Percentiles rank a stretch among this genome's conserved stretches.
Conservation (phyloP, 1,140 invertebrate genomes). For the Drusus annulatus region DNA sequence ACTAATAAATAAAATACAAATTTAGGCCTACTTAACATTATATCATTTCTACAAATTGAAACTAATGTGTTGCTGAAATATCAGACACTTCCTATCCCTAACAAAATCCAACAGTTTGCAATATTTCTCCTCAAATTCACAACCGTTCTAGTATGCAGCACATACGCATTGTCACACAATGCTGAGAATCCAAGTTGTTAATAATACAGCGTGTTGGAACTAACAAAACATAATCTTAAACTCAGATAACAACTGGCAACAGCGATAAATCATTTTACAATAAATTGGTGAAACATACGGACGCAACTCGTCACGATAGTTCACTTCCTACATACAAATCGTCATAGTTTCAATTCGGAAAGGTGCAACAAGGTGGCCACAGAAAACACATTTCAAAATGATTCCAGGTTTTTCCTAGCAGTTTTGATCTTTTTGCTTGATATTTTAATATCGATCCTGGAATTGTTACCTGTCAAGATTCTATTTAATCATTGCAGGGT, state of each 20-base stretch:
- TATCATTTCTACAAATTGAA: slow-evolving; percentile 50
- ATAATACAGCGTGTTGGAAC: slow-evolving; percentile 1
- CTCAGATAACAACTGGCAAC: slow-evolving; percentile 42
- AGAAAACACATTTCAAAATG: no score
- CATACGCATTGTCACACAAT: background rate
- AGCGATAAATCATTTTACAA: slow-evolving; percentile 41
- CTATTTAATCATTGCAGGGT: no score
- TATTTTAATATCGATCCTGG: no score
- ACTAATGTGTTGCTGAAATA: slow-evolving; percentile 38
- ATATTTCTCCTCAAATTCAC: slow-evolving; percentile 19
- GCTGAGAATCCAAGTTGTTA: background rate
- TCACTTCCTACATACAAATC: no score
- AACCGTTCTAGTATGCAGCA: background rate
- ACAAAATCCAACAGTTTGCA: slow-evolving; percentile 37
- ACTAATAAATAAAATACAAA: slow-evolving; percentile 49
- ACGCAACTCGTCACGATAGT: no score
- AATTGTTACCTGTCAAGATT: no score
- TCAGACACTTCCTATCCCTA: slow-evolving; percentile 24
- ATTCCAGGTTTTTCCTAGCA: no score
- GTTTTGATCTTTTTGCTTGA: no score
- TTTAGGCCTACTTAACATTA: slow-evolving; percentile 52
- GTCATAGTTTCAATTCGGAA: no score
- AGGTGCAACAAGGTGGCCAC: no score
- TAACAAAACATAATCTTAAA: slow-evolving; percentile 35
- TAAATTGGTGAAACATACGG: no score